Evolutionary conservation across 2,113 vertebrate species (phyloP).

Genomic region (Poeciliopsis prolifica): DNA sequence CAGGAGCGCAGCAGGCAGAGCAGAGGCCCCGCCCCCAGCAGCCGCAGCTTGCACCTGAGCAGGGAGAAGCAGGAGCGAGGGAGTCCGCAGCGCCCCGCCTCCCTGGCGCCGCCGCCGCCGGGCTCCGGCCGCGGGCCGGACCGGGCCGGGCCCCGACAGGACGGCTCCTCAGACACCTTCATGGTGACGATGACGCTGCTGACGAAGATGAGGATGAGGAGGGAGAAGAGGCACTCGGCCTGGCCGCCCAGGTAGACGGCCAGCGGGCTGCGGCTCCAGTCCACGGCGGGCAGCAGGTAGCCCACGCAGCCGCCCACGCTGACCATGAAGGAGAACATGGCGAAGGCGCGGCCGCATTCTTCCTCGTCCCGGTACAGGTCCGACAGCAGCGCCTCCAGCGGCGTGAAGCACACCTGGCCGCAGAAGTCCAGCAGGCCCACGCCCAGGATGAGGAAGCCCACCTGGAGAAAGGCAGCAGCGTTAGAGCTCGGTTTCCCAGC

Average conservation of each 20-base stretch:
- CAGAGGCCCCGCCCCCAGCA: slow-evolving; percentile 68
- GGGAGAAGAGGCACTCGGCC: slow-evolving; percentile 80
- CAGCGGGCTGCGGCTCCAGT: slow-evolving; percentile 79
- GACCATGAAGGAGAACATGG: slow-evolving; percentile 85
- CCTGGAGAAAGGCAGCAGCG: slow-evolving; percentile 46
- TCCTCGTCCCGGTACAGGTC: slow-evolving; percentile 80
- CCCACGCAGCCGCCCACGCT: slow-evolving; percentile 83
- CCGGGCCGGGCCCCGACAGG: background rate
- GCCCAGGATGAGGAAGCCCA: slow-evolving; percentile 81
- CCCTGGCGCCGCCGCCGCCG: background rate
- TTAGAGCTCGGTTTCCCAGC: no score
- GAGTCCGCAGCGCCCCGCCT: slow-evolving; percentile 44
- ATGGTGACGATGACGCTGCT: slow-evolving; percentile 81
- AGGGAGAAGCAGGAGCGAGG: slow-evolving; percentile 71
- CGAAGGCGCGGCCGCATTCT: slow-evolving; percentile 80
- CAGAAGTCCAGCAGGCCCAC: slow-evolving; percentile 84
- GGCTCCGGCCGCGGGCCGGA: slow-evolving; percentile 50
- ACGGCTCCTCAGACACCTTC: slow-evolving; percentile 77
- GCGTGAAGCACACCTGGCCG: slow-evolving; percentile 83
- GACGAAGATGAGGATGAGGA: slow-evolving; percentile 82
- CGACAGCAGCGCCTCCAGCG: slow-evolving; percentile 80
- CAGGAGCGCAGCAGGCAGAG: slow-evolving; percentile 79
- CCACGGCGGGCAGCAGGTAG: slow-evolving; percentile 78
- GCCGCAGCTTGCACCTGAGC: slow-evolving; percentile 70
- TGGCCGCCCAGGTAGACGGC: slow-evolving; percentile 79